Evolutionary conservation across 2,113 vertebrate species (phyloP), one percentile per base, ranked within the genome.

Genomic region (Dinomys branickii): DNA sequence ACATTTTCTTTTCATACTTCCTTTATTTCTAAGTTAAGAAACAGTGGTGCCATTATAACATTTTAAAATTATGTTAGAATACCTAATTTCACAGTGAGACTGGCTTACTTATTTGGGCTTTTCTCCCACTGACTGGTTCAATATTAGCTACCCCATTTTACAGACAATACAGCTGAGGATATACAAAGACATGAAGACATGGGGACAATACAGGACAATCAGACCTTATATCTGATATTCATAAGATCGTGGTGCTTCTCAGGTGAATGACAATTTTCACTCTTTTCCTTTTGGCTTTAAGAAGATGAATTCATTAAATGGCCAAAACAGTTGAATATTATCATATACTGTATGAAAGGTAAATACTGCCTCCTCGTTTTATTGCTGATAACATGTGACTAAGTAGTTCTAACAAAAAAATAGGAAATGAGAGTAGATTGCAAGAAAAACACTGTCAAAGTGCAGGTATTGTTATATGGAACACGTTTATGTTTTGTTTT

Each of bases 401-500:
- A n/a, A 85, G 44, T 28, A 58, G 90, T 80, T 75, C 56, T 35
- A 61, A 91, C 54, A 93, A 58, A 56, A 73, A 69, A 50, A 4
- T 59, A 24, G 94, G 94, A 73, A 78, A 71, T 22, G 5, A 75
- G 35, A 26, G 47, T 58, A 30, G 41, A 58, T 85, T 69, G 41
- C 3, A 3, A 61, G 41, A 80, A 69, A 44, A 83, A 63, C 69
- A 67, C 52, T 87, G 71, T 92, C 52, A 41, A 89, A 56, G 14
- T 44, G 1, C 22, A 22, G 24, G 5, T 78, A 88, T 78, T 47
- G 19, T 81, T 75, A 33, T 20, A 59, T 17, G 26, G 71, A 84
- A 85, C 52, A 90, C 33, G n/a, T 88, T 54, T 30, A 82, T 59
- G 8, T 56, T 96, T 97, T 85, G 24, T 56, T 90, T 90, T 52